Base-by-base conservation (phyloP, 2,113 vertebrate genomes). In the Catharus fuscescens region DNA sequence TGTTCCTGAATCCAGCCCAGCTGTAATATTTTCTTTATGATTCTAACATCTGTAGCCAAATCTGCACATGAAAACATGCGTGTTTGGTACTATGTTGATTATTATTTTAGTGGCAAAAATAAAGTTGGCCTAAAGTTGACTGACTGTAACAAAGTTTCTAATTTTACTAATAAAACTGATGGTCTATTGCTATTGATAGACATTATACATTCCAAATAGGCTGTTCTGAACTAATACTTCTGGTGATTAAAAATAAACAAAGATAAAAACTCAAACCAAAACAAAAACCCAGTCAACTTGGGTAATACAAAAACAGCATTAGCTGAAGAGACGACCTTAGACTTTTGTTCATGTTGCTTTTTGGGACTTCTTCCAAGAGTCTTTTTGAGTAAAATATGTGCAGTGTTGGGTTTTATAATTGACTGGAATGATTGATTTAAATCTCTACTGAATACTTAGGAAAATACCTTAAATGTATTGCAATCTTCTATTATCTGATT, bases 191-290 rank as follows among this genome's bases (percentile, higher is more conserved):
- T 26, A 5, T 36, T 61, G 77, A 40, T 36, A 19, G 11, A 11
- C 13, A n/a, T 48, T 20, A 25, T 45, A 12, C 59, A 54, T 48
- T 24, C 14, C 2, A 72, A 15, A 18, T 8, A 84, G n/a, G 31
- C 31, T 62, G 14, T 80, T 94, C 36, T 86, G 56, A 70, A 54
- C 13, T 3, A 6, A 14, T 74, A 61, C 21, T 82, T 78, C 12
- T 31, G 16, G 25, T 42, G 19, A 47, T 71, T 66, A 40, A 54
- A 83, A 61, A 50, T 20, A 67, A 52, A n/a, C 8, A 80, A 45
- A 45, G n/a, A 34, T 53, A 34, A 17, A 57, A 60, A 2, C 1
- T 1, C n/a, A 29, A 29, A n/a, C 10, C 2, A 12, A 26, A 47
- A 10, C n/a, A 44, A 66, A 74, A 67, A 11, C 8, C 9, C 20